Evolutionary conservation across 1,140 invertebrate genomes (phyloP).

Genomic region (Luehdorfia chinensis): DNA sequence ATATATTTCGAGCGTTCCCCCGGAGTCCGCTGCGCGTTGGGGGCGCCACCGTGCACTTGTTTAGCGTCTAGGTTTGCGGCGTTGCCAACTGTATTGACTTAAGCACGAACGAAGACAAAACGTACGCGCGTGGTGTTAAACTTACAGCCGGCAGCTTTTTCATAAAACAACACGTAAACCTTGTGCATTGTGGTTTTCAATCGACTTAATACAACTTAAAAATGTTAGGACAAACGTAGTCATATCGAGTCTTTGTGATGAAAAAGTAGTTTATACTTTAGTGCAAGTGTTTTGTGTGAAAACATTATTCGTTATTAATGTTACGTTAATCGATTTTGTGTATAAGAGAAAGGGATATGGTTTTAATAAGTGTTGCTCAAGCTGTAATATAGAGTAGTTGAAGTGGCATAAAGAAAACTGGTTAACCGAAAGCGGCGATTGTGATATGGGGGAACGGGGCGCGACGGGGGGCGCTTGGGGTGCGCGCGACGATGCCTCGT

Average conservation of each 20-base stretch:
- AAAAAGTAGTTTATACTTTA: slow-evolving; percentile 32
- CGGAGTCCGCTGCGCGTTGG: slow-evolving; percentile 71
- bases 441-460: slow-evolving; percentile 72
- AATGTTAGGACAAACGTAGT: slow-evolving; percentile 39
- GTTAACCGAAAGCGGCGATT: slow-evolving; percentile 59
- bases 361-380: slow-evolving; percentile 31
- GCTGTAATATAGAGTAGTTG: slow-evolving; percentile 41
- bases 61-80: slow-evolving; percentile 74
- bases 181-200: slow-evolving; percentile 35
- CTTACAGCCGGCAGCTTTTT: slow-evolving; percentile 70
- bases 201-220: slow-evolving; percentile 19
- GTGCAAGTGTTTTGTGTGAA: slow-evolving; percentile 40
- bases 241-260: slow-evolving; percentile 57
- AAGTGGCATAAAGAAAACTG: slow-evolving; percentile 64
- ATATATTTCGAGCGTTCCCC: slow-evolving; percentile 49
- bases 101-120: slow-evolving; percentile 72
- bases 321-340: slow-evolving; percentile 17
- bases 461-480: slow-evolving; percentile 80
- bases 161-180: slow-evolving; percentile 41
- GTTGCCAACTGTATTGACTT: slow-evolving; percentile 77
- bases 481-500: slow-evolving; percentile 80
- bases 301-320: slow-evolving; percentile 32
- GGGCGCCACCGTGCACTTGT: slow-evolving; percentile 71
- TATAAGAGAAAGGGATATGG: slow-evolving; percentile 45
- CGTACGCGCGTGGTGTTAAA: slow-evolving; percentile 69